Conservation (phyloP, 1,140 invertebrate genomes). For the Aphaenogaster rudis region DNA sequence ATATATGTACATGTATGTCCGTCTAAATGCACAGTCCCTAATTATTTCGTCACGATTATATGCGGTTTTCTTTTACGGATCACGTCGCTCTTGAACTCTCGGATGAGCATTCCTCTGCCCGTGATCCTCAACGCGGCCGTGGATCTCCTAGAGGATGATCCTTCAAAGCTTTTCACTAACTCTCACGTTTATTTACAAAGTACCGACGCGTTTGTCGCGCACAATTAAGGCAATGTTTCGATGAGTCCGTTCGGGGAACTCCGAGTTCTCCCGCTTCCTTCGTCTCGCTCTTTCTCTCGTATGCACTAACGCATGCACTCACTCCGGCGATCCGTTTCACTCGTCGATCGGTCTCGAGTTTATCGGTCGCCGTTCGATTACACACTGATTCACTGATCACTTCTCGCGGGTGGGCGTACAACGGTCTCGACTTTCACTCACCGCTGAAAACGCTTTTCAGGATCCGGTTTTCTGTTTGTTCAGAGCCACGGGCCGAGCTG, state of each 20-base stretch:
- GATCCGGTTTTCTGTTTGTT: conserved; percentile 63
- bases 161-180: conserved; percentile 13
- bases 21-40: conserved; percentile 79
- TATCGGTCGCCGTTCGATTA: conserved; percentile 43
- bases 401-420: conserved; percentile 34
- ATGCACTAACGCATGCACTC: background rate
- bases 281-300: conserved; percentile 1
- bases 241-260: conserved; percentile 72
- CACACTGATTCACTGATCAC: conserved; percentile 61
- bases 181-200: conserved; percentile 68
- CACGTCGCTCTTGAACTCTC: background rate
- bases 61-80: conserved; percentile 21
- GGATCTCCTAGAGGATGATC: background rate
- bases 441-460: conserved; percentile 39
- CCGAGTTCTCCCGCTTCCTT: conserved; percentile 11
- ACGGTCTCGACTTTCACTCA: conserved; percentile 65
- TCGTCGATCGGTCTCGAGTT: conserved; percentile 49
- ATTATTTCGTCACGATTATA: conserved; percentile 70
- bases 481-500: conserved; percentile 92
- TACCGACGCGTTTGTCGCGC: conserved; percentile 64
- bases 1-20: conserved; percentile 75
- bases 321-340: conserved; percentile 10
- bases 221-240: conserved; percentile 84
- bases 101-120: conserved; percentile 12
- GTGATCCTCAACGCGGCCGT: background rate